Evolutionary conservation across 1,140 invertebrate genomes (phyloP), one percentile per base, ranked within the genome.

Genomic region (Magallana gigas): DNA sequence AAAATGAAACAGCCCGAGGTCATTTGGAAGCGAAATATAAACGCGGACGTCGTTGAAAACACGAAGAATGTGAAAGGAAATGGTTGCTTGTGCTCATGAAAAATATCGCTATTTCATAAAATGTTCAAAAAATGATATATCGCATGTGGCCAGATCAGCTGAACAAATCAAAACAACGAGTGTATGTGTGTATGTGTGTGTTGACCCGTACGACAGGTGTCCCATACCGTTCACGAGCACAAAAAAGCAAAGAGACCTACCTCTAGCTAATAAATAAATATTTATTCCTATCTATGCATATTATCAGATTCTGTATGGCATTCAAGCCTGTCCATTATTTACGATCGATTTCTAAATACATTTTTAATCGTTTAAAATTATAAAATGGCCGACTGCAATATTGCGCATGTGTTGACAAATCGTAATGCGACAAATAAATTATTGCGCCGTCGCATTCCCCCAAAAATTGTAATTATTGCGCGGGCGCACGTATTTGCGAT

Each of bases 311-410:
- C 68, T 29, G 36, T 76, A 76, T 29, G 23, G 68, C 23, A 29
- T 29, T 29, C 68, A 29, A 29, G 23, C 68, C 68, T 76, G 23
- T 76, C 68, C 23, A 36, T 76, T 29, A 76, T 29, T 29, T 29
- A 36, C 36, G 68, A 76, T 76, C 23, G 18, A 76, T 76, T 36
- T 76, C 68, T 76, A 76, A 76, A 48, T 76, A 71, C 29, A 76
- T 76, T 76, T 71, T 76, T 76, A 76, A 76, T 76, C 68, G 68
- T 76, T 76, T 76, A 29, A 76, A 76, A 76, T 76, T 76, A 48
- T 48, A 76, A 76, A 76, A 76, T 76, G 68, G 68, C 68, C 9
- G 68, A 76, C 68, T 76, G 68, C 68, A 76, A 76, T 76, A 76
- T 76, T 76, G 68, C 68, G 68, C 68, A 76, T 76, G 68, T 76